Base-by-base conservation (phyloP, 2,797 vertebrate species). In the Lutjanus argentimaculatus region DNA sequence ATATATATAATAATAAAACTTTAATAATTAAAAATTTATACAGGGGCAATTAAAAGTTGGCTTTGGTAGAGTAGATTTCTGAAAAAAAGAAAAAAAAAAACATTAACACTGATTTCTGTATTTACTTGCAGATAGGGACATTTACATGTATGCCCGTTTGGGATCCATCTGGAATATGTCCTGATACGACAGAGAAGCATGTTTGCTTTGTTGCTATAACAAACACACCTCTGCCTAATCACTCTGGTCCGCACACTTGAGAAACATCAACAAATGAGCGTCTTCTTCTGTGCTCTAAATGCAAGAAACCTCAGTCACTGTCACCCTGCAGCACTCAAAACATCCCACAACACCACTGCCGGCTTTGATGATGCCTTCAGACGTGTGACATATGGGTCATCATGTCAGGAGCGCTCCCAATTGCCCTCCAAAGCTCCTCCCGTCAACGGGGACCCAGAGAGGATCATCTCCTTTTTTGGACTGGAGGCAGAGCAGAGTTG, bases 401-500 rank as follows among this genome's bases (percentile, higher is more conserved):
- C 0, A 15, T 88, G 86, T 91, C 81, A 88, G 84, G 62, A 87
- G 73, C 1, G 15, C 62, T 63, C 56, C 9, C 17, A 64, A 4
- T 17, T 63, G 78, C 71, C 82, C 82, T 82, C 65, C 67, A 81
- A 88, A 86, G 77, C 88, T 81, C 55, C 72, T 75, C 82, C 83
- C 43, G 46, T 84, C 84, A 87, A 52, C 43, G n/a, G 84, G 53
- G 85, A 87, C 80, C 82, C 72, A 71, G 77, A 83, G 63, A 81
- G 88, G 86, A 92, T 90, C 88, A 90, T 86, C 83, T 86, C 76
- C 61, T 84, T 81, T 88, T 85, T 85, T 91, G 87, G 86, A 85
- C 67, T 67, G 81, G 65, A 57, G 76, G 81, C 79, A 64, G 81
- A 86, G 87, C 73, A 77, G 75, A 87, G 77, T 78, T 84, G 64